A percentile compares a stretch with the other conserved stretches of the same genome.
Conservation (phyloP, 1,140 invertebrate genomes). For the Saccostrea echinata region DNA sequence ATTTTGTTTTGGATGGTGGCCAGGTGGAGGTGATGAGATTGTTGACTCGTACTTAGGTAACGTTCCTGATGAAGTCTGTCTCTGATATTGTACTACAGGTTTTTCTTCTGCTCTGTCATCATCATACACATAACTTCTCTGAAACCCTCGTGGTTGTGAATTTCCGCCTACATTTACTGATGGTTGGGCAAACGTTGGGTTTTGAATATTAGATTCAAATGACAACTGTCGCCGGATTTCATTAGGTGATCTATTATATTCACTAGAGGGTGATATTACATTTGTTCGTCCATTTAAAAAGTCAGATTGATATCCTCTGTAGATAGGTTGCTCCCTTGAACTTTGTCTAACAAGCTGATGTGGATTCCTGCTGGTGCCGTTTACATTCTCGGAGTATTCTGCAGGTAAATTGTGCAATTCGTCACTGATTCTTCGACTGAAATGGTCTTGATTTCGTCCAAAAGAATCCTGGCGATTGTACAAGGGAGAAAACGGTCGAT, state of each 20-base stretch:
- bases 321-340: slow-evolving; percentile 23
- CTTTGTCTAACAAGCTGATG: slow-evolving; percentile 41
- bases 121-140: slow-evolving; percentile 19
- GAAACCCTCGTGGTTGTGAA: slow-evolving; percentile 27
- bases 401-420: neutral
- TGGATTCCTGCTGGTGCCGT: neutral
- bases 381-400: neutral
- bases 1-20: slow-evolving; percentile 38
- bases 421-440: neutral
- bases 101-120: slow-evolving; percentile 29
- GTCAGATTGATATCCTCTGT: slow-evolving; percentile 25
- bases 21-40: slow-evolving; percentile 44
- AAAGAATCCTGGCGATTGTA: slow-evolving; percentile 63
- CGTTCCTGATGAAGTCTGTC: slow-evolving; percentile 58
- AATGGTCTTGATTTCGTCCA: slow-evolving; percentile 15
- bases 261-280: slow-evolving; percentile 48
- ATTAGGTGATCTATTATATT: slow-evolving; percentile 52
- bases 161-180: slow-evolving; percentile 12
- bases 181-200: neutral
- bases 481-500: slow-evolving; percentile 39
- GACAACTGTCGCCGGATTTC: slow-evolving; percentile 58
- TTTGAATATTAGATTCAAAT: slow-evolving; percentile 46
- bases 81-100: slow-evolving; percentile 48
- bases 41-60: slow-evolving; percentile 58
- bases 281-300: slow-evolving; percentile 19